Evolutionary conservation across 2,113 vertebrate species (phyloP), one percentile per base, ranked within the genome.

Genomic region (Corythornis vintsioides): DNA sequence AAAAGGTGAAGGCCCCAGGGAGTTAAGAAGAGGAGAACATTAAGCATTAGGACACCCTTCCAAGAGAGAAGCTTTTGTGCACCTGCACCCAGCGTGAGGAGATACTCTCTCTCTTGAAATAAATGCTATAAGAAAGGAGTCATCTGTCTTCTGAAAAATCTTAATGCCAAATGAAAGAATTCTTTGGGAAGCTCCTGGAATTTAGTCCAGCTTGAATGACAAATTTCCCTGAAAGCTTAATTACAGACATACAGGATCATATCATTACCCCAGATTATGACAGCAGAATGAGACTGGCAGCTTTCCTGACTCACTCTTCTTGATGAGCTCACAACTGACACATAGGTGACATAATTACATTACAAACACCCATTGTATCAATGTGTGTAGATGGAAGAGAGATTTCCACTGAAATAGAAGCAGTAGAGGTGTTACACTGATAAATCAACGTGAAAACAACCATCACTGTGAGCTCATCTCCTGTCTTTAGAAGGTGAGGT

Each of bases 1-100:
- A 47, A 42, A 0, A n/a, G 20, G 35, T 13, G n/a, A 57, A 66
- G 19, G n/a, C 60, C 8, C 42, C 77, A 2, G 0, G n/a, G 52
- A 45, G 33, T 45, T 63, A 15, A 33, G 11, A 45, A 63, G 25
- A 21, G 12, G 16, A 38, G 48, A 64, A 35, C 10, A n/a, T 3
- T 3, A 11, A 82, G 14, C 31, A 8, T 1, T 50, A 73, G 55
- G n/a, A 60, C 11, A 40, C 3, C 31, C n/a, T 79, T 48, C 40
- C 52, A 48, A 15, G 5, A 65, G 31, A 1, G 0, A 60, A 76
- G 26, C 15, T 22, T 22, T 61, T 82, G 29, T 43, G 17, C n/a
- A 50, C 4, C 35, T 26, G n/a, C n/a, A 66, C 4, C 12, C 17
- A 48, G 53, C 5, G 26, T 5, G 17, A 89, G 45, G 59, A 52